These are phyloP conservation scores for Eristalis arbustorum DNA, from an alignment of 2,888 invertebrate genomes.

Conservation along the genomic window DNA sequence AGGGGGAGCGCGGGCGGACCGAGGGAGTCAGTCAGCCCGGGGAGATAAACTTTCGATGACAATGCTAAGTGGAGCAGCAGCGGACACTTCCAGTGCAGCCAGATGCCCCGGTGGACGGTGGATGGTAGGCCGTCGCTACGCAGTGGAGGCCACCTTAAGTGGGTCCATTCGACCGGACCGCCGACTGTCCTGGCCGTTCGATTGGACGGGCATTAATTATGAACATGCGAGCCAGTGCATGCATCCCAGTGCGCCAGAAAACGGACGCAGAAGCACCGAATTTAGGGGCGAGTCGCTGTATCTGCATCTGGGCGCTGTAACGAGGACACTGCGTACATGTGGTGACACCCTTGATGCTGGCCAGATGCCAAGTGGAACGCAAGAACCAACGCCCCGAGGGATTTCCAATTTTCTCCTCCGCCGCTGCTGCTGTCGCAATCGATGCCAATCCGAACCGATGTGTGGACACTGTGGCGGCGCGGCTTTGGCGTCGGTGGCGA, in stretches of 20 bases:
- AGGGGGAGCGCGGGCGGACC: neutral
- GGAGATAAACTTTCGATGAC: neutral
- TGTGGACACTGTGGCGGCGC: conserved; percentile 7
- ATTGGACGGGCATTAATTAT: neutral
- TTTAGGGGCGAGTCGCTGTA: neutral
- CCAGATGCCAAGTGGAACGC: conserved; percentile 53
- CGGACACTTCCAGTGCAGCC: neutral
- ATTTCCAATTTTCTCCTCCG: neutral
- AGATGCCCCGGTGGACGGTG: neutral
- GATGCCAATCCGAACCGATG: conserved; percentile 39
- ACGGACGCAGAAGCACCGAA: neutral
- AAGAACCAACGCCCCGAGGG: neutral
- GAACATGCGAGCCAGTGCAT: neutral
- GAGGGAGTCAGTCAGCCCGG: too few relatives aligned
- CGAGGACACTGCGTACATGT: conserved; percentile 57
- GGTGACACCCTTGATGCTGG: conserved; percentile 17
- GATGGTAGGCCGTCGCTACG: neutral
- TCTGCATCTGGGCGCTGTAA: conserved; percentile 13
- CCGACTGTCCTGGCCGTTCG: neutral
- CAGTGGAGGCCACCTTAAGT: neutral
- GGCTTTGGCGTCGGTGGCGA: neutral
- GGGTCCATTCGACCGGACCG: neutral
- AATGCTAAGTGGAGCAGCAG: conserved; percentile 47
- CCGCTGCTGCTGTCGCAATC: conserved; percentile 5
- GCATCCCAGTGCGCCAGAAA: conserved; percentile 15